These are phyloP conservation scores for Prolemur simus DNA, from an alignment of 2,113 vertebrate genomes.

Conservation along the genomic window DNA sequence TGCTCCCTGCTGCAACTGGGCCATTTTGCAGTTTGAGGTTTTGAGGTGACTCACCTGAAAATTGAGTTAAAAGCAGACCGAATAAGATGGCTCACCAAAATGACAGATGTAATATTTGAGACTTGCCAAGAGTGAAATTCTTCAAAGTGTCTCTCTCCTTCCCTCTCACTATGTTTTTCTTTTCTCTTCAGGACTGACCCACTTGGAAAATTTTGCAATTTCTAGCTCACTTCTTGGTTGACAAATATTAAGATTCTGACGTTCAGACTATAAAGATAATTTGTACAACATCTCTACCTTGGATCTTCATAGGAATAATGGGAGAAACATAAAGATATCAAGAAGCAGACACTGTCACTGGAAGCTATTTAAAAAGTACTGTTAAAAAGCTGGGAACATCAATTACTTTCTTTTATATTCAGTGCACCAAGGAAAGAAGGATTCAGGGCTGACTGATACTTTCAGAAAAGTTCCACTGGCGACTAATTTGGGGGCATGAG, in stretches of 20 bases:
- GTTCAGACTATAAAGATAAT: not conserved
- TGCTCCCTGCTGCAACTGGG: not conserved
- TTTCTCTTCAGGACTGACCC: not conserved
- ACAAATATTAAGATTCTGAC: not conserved
- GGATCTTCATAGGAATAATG: not conserved
- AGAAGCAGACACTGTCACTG: not conserved
- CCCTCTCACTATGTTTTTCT: not conserved
- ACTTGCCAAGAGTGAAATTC: not conserved
- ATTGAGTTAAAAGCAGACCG: not conserved
- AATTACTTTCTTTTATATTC: not conserved
- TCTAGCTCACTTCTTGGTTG: not conserved
- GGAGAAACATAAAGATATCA: not conserved
- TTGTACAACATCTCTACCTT: not conserved
- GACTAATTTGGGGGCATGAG: not conserved
- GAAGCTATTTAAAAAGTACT: not conserved
- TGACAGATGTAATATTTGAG: not conserved
- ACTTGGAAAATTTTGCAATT: not conserved
- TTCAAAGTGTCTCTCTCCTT: not conserved
- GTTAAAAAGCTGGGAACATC: not conserved
- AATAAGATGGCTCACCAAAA: not conserved
- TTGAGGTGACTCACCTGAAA: slow-evolving; percentile 49
- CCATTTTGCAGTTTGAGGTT: not conserved
- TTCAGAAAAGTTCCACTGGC: not conserved
- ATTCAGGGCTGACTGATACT: not conserved
- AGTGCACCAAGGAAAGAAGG: not conserved